Base-by-base conservation (phyloP, 2,888 invertebrate species). In the Aleiodes leptofemur region DNA sequence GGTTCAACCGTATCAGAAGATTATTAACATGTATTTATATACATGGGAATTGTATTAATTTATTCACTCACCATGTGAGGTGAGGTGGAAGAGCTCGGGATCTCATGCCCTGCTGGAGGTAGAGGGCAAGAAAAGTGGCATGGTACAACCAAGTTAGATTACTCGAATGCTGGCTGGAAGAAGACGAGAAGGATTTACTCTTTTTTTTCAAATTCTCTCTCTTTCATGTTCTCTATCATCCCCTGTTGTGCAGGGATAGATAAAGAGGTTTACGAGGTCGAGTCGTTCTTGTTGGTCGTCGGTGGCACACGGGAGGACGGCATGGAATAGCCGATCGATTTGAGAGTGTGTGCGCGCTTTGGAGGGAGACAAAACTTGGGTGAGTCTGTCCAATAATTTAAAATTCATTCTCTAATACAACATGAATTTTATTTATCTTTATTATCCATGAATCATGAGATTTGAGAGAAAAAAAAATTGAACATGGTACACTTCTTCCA, bases 281-380 rank as follows among this genome's bases (percentile, higher is more conserved):
- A 72, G 66, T 69, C 53, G 59, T 68, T 68, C 56, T 6, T 59
- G 64, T 51, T 73, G 72, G 34, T 34, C 34, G 34, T 34, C 34
- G 34, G 48, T 69, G 51, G 57, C 61, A 74, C 56, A 74, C 53
- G 74, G 53, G 57, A 61, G 61, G 34, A 31, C 69, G 61, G 34
- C 50, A 74, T 74, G 55, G 53, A 74, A 74, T 74, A 74, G 69
- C 29, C 61, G 57, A 74, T 74, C 69, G 69, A 74, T 74, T 69
- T 69, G 50, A 69, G 56, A 43, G 68, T 68, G 68, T 68, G 68
- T 68, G 68, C 50, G 69, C 61, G 61, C 69, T 53, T 48, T 23
- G 53, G 69, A 69, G 53, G 61, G 50, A 74, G 34, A n/a, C 34
- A 51, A 38, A 31, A 50, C 61, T 59, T 38, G 59, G 69, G 74